phyloP scores from a whole-genome alignment of 2,113 vertebrate species.

The Tenebrosternarchus preto region DNA sequence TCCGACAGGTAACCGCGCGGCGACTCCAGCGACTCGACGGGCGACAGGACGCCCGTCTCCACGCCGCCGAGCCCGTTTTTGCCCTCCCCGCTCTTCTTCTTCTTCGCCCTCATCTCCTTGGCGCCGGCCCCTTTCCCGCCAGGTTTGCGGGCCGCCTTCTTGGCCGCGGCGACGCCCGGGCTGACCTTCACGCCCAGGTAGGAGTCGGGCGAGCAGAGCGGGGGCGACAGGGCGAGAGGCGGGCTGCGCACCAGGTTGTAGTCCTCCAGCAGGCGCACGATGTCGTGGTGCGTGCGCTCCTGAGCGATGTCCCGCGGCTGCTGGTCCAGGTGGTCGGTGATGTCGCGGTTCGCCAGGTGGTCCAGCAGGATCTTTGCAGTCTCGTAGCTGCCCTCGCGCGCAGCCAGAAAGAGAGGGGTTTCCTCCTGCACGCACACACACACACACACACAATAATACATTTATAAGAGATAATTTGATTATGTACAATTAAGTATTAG shows the following conservation, averaged over 20 bases:
- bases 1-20: conserved; percentile 91
- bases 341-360: conserved; percentile 93
- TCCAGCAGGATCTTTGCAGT: conserved; percentile 93
- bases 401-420: conserved; percentile 92
- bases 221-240: conserved; percentile 84
- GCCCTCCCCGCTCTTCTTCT: conserved; percentile 87
- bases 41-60: conserved; percentile 85
- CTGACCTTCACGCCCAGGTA: conserved; percentile 74
- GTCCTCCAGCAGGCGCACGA: conserved; percentile 91
- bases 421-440: conserved; percentile 81
- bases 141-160: conserved; percentile 90
- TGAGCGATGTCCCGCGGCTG: conserved; percentile 93
- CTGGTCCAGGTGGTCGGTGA: conserved; percentile 97
- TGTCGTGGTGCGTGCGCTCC: conserved; percentile 96
- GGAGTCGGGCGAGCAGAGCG: conserved; percentile 87
- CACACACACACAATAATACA: not conserved
- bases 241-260: conserved; percentile 93
- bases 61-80: conserved; percentile 81
- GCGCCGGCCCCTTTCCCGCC: conserved; percentile 84
- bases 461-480: no score
- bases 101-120: conserved; percentile 87
- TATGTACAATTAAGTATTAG: no score
- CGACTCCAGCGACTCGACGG: conserved; percentile 91
- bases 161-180: conserved; percentile 70
- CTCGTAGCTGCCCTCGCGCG: conserved; percentile 95